These are phyloP conservation scores for Eriocheir sinensis DNA, from an alignment of 1,140 invertebrate species.

Conservation along the genomic window DNA sequence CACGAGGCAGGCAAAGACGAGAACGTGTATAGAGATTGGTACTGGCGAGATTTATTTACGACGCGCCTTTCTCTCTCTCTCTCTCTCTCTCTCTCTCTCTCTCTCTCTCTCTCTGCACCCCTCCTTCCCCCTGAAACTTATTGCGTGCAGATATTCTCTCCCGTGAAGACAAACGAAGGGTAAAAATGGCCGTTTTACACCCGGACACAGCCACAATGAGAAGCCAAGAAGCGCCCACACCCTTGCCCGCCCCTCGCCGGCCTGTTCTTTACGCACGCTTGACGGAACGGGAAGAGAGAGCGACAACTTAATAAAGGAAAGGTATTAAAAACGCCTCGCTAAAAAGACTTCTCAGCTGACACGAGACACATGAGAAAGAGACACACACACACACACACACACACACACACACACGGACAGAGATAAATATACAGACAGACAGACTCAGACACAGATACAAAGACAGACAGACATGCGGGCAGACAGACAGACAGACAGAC, in stretches of 20 bases:
- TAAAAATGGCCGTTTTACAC: not conserved
- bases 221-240: not conserved
- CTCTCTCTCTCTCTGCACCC: conserved; percentile 7
- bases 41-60: not conserved
- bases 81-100: conserved; percentile 55
- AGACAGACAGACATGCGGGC: too few species aligned
- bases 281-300: conserved; percentile 27
- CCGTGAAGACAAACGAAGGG: conserved; percentile 1
- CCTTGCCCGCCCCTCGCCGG: not conserved
- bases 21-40: not conserved
- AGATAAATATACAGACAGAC: too few species aligned
- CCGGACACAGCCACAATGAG: not conserved
- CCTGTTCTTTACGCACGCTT: not conserved
- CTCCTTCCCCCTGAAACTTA: conserved; percentile 42
- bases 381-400: too few species aligned
- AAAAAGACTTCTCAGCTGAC: conserved; percentile 41
- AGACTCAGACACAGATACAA: too few species aligned
- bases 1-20: not conserved
- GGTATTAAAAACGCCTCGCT: not conserved
- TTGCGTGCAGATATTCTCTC: not conserved
- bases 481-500: too few species aligned
- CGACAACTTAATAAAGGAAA: conserved; percentile 55
- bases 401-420: too few species aligned
- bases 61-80: conserved; percentile 41
- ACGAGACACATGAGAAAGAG: conserved; percentile 47